A percentile compares a stretch with the other conserved stretches of the same genome.
phyloP scores from a whole-genome alignment of 1,140 invertebrate species.

The Marisa cornuarietis region DNA sequence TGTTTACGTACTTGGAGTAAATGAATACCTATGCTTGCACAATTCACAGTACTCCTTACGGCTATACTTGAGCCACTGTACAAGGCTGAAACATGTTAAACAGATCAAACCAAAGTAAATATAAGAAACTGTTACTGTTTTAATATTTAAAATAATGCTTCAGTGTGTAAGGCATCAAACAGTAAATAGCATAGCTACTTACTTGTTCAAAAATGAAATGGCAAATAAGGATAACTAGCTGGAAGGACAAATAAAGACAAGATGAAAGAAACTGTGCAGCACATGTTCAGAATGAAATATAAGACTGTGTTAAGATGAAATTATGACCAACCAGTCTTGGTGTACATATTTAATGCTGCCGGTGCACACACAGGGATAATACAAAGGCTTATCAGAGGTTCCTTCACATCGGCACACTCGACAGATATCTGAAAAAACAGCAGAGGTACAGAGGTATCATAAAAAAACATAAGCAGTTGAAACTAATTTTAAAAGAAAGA shows the following conservation, averaged over 20 bases:
- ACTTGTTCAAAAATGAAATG: too few species aligned
- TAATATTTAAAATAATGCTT: too few species aligned
- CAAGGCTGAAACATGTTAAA: conserved; percentile 63
- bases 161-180: too few species aligned
- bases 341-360: conserved; percentile 99
- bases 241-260: too few species aligned
- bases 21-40: conserved; percentile 97
- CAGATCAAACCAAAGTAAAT: conserved; percentile 2
- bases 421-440: conserved; percentile 77
- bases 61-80: conserved; percentile 84
- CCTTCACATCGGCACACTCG: conserved; percentile 97
- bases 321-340: conserved; percentile 75
- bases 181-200: too few species aligned
- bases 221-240: too few species aligned
- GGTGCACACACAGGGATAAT: conserved; percentile 98
- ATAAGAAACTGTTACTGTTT: not conserved
- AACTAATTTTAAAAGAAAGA: not conserved
- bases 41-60: conserved; percentile 99
- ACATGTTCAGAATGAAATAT: too few species aligned
- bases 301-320: not conserved
- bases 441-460: not conserved
- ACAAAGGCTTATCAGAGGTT: conserved; percentile 83
- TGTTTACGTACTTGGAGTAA: conserved; percentile 82
- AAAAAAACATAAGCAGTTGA: not conserved
- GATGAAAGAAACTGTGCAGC: too few species aligned